phyloP scores from a whole-genome alignment of 92 coral and sea anemone genomes.

The Parazoanthus atlanticus region DNA sequence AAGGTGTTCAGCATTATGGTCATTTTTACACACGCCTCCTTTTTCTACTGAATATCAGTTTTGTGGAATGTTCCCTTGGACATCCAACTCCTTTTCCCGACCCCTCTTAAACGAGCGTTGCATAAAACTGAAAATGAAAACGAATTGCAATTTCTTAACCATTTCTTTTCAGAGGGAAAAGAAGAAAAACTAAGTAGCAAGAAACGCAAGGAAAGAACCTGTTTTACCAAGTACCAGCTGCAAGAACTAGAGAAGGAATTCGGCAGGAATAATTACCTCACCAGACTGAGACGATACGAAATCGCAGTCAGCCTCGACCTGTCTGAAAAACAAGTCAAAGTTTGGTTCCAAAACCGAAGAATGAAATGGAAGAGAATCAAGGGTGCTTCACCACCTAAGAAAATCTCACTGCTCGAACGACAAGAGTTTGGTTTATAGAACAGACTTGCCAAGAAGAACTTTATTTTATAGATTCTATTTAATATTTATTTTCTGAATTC shows the following conservation, averaged over 20 bases:
- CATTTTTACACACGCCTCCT: background rate
- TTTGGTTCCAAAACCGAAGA: constrained; percentile 90
- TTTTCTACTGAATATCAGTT: too few species aligned
- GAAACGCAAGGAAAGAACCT: constrained; percentile 83
- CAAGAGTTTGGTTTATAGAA: constrained; percentile 41
- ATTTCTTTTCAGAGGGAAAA: constrained; percentile 30
- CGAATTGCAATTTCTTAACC: background rate
- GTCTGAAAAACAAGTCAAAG: constrained; percentile 85
- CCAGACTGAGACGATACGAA: constrained; percentile 80
- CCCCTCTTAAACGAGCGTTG: background rate
- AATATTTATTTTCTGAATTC: constrained; percentile 34
- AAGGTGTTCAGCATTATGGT: too few species aligned
- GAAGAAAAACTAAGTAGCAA: constrained; percentile 36
- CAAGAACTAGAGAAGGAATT: constrained; percentile 78
- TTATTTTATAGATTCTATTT: background rate
- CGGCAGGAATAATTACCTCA: constrained; percentile 77
- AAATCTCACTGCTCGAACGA: constrained; percentile 43
- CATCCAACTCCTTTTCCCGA: background rate
- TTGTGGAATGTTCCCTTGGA: background rate
- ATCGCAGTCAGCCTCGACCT: constrained; percentile 80
- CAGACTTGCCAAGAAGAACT: background rate
- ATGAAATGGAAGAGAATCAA: constrained; percentile 87
- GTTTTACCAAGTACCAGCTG: constrained; percentile 82
- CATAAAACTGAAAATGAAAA: background rate
- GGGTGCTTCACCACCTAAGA: constrained; percentile 72